Evolutionary conservation across 2,888 invertebrate genomes (phyloP), one percentile per base, ranked within the genome.

Genomic region (Spisula solida): DNA sequence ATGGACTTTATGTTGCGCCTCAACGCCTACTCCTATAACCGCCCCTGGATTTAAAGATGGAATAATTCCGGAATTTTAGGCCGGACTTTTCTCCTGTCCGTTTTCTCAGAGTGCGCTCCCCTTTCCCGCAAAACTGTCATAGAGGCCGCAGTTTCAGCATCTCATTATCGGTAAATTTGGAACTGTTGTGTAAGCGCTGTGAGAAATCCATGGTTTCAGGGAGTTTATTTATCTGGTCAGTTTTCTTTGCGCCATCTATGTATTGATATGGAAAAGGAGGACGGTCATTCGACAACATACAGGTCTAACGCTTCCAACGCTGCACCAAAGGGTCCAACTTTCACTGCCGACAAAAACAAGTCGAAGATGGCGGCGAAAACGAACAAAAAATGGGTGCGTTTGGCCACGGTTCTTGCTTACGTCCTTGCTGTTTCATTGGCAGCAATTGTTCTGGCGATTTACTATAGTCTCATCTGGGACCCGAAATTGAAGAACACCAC

Each of bases 391-490:
- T 97, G 98, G 97, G 98, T 99, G 93, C 98, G 99, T 93, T 98
- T 99, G 94, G 97, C 99, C 95, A 99, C 99, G 34, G 99, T 99
- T 93, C 97, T 99, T 95, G 98, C 99, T 85, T 99, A 99, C 97
- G 98, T 99, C 93, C 98, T 99, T 97, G 98, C 98, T 96, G 99
- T 99, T 94, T 99, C 99, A 79, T 97, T 99, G 95, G 99, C 99
- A 31, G 99, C 99, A 84, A 98, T 99, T 95, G 98, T 99, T 97
- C 97, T 99, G 93, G 99, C 99, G 20, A 97, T 99, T 84, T 99
- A 99, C 97, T 99, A 99, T 97, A 98, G 98, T 95, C 98, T 99
- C 97, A 98, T 99, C 96, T 99, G 99, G 99, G 98, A 98, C 97
- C 98, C 99, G 31, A 98, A 97, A 88, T 91, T 96, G 25, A 95